A percentile compares a stretch with the other conserved stretches of the same genome.
These are phyloP conservation scores for Synergus laeviventris DNA, from an alignment of 2,888 invertebrate genomes.

Conservation along the genomic window DNA sequence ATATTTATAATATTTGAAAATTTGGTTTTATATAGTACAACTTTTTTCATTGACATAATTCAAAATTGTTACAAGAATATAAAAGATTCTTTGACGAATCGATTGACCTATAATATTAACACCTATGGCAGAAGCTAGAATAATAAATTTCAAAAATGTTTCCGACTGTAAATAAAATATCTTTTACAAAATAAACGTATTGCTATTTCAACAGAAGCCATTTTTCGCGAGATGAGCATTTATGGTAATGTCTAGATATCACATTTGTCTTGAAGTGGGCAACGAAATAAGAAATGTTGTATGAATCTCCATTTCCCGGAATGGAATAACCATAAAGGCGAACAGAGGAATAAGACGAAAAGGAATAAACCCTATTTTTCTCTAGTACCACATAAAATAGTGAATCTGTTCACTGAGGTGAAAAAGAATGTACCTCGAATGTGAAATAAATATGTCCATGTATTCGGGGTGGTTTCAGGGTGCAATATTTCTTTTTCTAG, in stretches of 20 bases:
- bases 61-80: no score
- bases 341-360: conserved; percentile 2
- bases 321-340: conserved; percentile 23
- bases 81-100: no score
- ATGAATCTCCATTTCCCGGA: conserved; percentile 2
- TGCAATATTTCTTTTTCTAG: conserved; percentile 66
- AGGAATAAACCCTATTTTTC: conserved; percentile 13
- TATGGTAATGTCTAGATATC: conserved; percentile 5
- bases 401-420: conserved; percentile 19
- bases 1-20: no score
- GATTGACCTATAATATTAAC: no score
- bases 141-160: no score
- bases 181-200: no score
- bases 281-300: conserved; percentile 12
- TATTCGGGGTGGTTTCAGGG: conserved; percentile 28
- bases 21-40: no score
- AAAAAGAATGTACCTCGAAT: conserved; percentile 14
- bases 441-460: conserved; percentile 38
- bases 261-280: not conserved
- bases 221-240: conserved; percentile 23
- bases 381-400: conserved; percentile 25
- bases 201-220: not conserved
- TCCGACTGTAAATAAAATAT: no score
- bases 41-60: no score
- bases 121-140: no score